Base-by-base conservation (phyloP, 2,888 invertebrate genomes). In the Apeira syringaria region DNA sequence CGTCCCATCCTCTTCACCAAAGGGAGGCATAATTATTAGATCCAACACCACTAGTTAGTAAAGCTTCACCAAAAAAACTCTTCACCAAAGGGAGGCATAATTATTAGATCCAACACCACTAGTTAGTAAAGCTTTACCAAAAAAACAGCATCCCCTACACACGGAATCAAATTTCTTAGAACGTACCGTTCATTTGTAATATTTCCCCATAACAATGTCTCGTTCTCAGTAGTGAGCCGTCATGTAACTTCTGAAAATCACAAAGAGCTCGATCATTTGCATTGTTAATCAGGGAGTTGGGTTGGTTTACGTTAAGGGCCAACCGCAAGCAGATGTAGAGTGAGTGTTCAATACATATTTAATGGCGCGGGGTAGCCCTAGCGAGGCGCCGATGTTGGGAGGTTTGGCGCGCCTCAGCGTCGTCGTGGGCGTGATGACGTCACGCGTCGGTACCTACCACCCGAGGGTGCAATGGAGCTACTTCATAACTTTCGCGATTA, bases 341-440 rank as follows among this genome's bases (percentile, higher is more conserved):
- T 8, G 27, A 30, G 36, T 27, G 13, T 15, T 17, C 9, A 24
- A 18, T 45, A 45, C 40, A 51, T 48, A 45, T 39, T 51, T 26
- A 28, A 47, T 32, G 20, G 12, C 6, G 27, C 22, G 29, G 37
- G 24, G 27, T 22, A 36, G 25, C 43, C 43, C 47, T 31, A 35
- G 8, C 15, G 10, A 13, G 25, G 26, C 40, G 40, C 29, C 40
- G 29, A 2, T 2, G 32, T 26, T n/a, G 20, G n/a, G 28, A 8
- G 30, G 31, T 30, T 13, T 22, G 36, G 32, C 29, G 36, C 33
- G 47, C 29, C 41, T 9, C 25, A 32, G 11, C 32, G 41, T 27
- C 22, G 20, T 10, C 36, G 48, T 27, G 38, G 49, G 41, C 32
- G 52, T 22, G 30, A 1, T 41, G 43, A 44, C 46, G 52, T 47